These are phyloP conservation scores for Echiichthys vipera DNA, from an alignment of 2,797 vertebrate species.

Conservation along the genomic window DNA sequence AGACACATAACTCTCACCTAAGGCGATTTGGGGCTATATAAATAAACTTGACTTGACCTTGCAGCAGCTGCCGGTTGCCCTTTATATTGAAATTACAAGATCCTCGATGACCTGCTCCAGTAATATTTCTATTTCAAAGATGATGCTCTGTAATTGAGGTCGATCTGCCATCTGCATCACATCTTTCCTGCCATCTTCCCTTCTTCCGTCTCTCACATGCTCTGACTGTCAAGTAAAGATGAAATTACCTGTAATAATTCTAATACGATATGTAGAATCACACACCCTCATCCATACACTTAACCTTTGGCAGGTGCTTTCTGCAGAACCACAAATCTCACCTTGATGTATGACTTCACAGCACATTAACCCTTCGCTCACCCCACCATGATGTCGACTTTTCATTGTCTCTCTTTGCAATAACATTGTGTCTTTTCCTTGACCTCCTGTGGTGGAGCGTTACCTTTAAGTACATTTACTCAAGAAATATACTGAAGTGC, in stretches of 20 bases:
- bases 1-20: slow-evolving; percentile 20
- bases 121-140: slow-evolving; percentile 10
- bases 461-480: neutral
- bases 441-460: neutral
- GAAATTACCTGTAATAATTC: slow-evolving; percentile 49
- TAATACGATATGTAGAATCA: slow-evolving; percentile 36
- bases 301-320: slow-evolving; percentile 56
- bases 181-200: slow-evolving; percentile 6
- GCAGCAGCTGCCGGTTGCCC: neutral
- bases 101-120: slow-evolving; percentile 2
- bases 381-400: neutral
- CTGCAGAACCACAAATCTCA: slow-evolving; percentile 42
- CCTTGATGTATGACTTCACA: slow-evolving; percentile 50
- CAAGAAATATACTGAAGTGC: neutral
- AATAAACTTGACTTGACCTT: no score
- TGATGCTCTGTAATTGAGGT: slow-evolving; percentile 29
- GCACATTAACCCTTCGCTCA: slow-evolving; percentile 45
- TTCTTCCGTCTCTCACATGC: neutral
- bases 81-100: slow-evolving; percentile 8
- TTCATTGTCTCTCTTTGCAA: slow-evolving; percentile 19
- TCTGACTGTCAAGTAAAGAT: slow-evolving; percentile 14
- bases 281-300: slow-evolving; percentile 6
- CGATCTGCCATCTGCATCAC: slow-evolving; percentile 11
- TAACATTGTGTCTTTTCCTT: slow-evolving; percentile 9
- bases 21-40: no score